These are phyloP conservation scores for Chromis chromis DNA, from an alignment of 2,797 vertebrate genomes.

Conservation along the genomic window DNA sequence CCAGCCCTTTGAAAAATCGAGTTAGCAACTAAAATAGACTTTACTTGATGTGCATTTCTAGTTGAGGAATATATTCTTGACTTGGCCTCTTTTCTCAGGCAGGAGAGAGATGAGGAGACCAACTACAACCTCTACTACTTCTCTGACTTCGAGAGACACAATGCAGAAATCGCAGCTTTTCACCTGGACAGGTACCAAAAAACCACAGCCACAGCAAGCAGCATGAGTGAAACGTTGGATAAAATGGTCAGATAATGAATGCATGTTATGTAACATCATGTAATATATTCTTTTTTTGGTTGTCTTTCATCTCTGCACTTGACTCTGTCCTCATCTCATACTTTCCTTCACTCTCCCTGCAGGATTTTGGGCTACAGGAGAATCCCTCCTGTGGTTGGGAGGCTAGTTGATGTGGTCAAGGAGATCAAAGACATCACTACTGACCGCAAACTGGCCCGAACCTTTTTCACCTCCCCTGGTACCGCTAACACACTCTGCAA, in stretches of 20 bases:
- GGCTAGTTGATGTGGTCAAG: slow-evolving; percentile 85
- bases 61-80: slow-evolving; percentile 1
- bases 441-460: slow-evolving; percentile 86
- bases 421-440: slow-evolving; percentile 88
- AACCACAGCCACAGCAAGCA: neutral
- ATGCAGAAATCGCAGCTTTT: slow-evolving; percentile 89
- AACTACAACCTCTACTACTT: slow-evolving; percentile 90
- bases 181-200: slow-evolving; percentile 87
- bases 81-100: slow-evolving; percentile 70
- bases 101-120: slow-evolving; percentile 87
- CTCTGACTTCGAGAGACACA: slow-evolving; percentile 91
- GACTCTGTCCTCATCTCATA: slow-evolving; percentile 2
- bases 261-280: slow-evolving; percentile 3
- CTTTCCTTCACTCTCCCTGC: slow-evolving; percentile 14
- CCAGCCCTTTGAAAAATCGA: too few relatives aligned
- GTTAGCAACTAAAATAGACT: neutral
- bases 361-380: slow-evolving; percentile 89
- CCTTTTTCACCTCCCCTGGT: slow-evolving; percentile 91
- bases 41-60: neutral
- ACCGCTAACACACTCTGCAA: slow-evolving; percentile 22
- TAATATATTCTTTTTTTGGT: neutral
- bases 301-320: slow-evolving; percentile 9
- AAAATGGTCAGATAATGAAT: slow-evolving; percentile 1
- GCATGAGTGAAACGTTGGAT: neutral
- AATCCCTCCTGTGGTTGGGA: slow-evolving; percentile 86